Conservation (phyloP, 2,113 vertebrate genomes). For the Aptenodytes patagonicus region DNA sequence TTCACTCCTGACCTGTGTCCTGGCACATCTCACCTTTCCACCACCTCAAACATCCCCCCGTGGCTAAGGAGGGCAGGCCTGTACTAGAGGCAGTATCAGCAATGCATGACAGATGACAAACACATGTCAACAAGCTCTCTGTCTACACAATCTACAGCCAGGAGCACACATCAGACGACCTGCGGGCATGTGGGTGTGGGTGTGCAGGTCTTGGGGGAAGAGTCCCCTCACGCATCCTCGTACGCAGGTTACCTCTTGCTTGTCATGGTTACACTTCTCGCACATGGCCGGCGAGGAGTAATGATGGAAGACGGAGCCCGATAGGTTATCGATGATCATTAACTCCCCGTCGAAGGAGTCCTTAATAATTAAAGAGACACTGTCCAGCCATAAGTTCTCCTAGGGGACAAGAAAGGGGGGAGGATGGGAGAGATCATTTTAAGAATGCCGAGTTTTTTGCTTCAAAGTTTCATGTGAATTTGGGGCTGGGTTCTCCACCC, state of each 20-base stretch:
- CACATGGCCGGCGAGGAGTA: constrained; percentile 91
- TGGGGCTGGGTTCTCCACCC: constrained; percentile 45
- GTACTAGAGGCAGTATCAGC: background rate
- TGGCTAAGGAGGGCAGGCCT: background rate
- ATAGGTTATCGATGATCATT: constrained; percentile 99
- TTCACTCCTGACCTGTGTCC: background rate
- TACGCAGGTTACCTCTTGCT: constrained; percentile 86
- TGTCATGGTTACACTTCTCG: constrained; percentile 89
- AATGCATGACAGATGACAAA: background rate
- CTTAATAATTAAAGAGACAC: constrained; percentile 99
- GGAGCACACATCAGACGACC: background rate
- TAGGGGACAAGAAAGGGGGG: constrained; percentile 83
- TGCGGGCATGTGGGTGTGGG: background rate
- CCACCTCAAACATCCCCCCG: background rate
- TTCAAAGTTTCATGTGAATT: constrained; percentile 53
- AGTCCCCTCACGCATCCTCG: constrained; percentile 57
- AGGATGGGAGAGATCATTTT: constrained; percentile 77
- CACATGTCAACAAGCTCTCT: background rate
- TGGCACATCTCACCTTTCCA: constrained; percentile 17
- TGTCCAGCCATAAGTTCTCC: constrained; percentile 99
- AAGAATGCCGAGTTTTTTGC: constrained; percentile 44
- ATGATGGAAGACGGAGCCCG: constrained; percentile 98
- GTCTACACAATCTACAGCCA: background rate
- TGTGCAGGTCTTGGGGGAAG: constrained; percentile 4
- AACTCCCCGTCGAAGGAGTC: constrained; percentile 98